Evolutionary conservation across 2,888 invertebrate genomes (phyloP).

Genomic region (Beris morrisii): DNA sequence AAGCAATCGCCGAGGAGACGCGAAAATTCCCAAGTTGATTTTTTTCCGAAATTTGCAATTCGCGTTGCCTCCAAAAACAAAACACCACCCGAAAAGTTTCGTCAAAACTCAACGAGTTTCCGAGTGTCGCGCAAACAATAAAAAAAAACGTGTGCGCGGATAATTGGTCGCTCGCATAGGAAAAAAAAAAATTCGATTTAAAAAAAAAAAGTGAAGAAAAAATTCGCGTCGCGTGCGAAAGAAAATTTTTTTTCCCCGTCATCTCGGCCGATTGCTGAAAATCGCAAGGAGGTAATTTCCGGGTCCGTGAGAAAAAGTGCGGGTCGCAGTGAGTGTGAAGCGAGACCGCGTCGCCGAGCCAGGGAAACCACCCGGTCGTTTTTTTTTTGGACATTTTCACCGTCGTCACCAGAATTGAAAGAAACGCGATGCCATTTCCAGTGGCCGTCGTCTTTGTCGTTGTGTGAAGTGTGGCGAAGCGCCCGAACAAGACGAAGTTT

Average conservation of each 20-base stretch:
- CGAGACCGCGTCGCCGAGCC: background rate
- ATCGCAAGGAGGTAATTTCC: background rate
- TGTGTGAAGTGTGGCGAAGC: constrained; percentile 9
- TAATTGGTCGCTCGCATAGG: constrained; percentile 21
- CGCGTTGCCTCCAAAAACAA: no score
- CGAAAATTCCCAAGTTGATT: no score
- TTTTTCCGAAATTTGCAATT: no score
- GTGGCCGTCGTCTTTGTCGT: background rate
- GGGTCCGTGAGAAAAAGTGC: background rate
- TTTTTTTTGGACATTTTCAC: constrained; percentile 22
- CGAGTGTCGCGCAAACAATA: no score
- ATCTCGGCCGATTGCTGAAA: background rate
- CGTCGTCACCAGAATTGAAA: constrained; percentile 8
- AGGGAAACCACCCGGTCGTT: background rate
- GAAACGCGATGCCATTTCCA: constrained; percentile 26
- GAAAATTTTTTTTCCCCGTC: constrained; percentile 15
- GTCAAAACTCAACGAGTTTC: no score
- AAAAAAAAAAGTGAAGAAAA: constrained; percentile 26
- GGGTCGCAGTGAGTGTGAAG: background rate
- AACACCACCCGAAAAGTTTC: no score
- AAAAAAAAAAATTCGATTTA: background rate
- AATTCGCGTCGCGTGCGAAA: constrained; percentile 22
- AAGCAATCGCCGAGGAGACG: no score
- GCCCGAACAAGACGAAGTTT: background rate
- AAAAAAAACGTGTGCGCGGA: no score